A percentile compares a stretch with the other conserved stretches of the same genome.
phyloP scores from a whole-genome alignment of 2,797 vertebrate species.

The Xerus rutilus region DNA sequence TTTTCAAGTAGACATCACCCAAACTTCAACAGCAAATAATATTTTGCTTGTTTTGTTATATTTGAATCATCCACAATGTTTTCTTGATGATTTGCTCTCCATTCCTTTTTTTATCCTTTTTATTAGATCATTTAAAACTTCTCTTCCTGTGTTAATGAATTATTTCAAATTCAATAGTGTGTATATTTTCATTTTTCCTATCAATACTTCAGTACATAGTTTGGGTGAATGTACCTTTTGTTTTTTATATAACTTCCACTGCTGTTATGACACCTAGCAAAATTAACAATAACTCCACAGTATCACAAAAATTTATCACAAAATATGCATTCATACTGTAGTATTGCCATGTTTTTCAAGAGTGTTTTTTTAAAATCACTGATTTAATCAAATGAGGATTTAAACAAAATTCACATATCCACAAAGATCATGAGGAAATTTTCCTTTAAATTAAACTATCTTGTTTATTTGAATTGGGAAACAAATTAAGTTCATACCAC shows the following conservation, averaged over 20 bases:
- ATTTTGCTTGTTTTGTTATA: not conserved
- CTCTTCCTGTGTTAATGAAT: not conserved
- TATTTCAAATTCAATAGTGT: not conserved
- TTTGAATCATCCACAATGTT: not conserved
- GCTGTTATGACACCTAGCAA: not conserved
- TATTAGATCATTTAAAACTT: not conserved
- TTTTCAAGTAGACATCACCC: not conserved
- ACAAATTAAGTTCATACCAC: not conserved
- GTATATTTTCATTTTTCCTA: not conserved
- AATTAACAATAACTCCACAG: not conserved
- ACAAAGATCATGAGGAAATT: not conserved
- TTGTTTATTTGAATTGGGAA: not conserved
- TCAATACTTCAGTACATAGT: not conserved
- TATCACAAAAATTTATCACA: not conserved
- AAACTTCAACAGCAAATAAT: not conserved
- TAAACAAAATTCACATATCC: not conserved
- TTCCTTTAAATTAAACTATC: not conserved
- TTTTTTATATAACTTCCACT: not conserved
- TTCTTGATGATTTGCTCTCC: not conserved
- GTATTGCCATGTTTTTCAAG: not conserved
- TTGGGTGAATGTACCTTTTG: not conserved
- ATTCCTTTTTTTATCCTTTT: not conserved
- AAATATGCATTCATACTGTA: not conserved
- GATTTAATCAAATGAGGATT: not conserved
- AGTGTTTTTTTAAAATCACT: not conserved